phyloP scores from a whole-genome alignment of 2,888 invertebrate genomes.

The Lepetodrilus schrolli region DNA sequence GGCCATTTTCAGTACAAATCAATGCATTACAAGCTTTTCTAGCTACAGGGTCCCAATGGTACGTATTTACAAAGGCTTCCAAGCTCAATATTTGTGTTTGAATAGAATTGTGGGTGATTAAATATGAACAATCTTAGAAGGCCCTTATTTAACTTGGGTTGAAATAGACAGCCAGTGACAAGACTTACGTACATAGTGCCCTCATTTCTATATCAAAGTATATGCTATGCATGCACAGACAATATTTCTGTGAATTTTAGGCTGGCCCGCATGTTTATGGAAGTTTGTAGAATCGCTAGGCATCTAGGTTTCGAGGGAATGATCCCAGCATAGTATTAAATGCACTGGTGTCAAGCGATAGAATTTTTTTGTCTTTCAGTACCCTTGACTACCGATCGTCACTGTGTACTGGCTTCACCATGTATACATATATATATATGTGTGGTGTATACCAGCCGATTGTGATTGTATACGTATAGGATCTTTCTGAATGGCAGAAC shows the following conservation, averaged over 20 bases:
- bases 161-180: not conserved
- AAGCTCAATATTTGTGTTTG: slow-evolving; percentile 13
- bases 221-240: not conserved
- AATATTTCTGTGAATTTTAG: not conserved
- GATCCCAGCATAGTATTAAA: slow-evolving; percentile 2
- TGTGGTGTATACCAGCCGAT: too few species aligned
- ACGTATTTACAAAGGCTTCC: not conserved
- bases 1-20: not conserved
- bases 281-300: slow-evolving; percentile 14
- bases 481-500: not conserved
- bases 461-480: not conserved
- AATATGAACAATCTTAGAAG: not conserved
- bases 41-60: not conserved
- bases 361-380: slow-evolving; percentile 24
- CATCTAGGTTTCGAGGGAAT: not conserved
- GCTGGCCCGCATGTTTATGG: slow-evolving; percentile 14
- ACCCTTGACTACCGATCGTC: slow-evolving; percentile 9
- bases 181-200: slow-evolving; percentile 4
- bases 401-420: not conserved
- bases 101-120: slow-evolving; percentile 13
- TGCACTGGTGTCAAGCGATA: slow-evolving; percentile 2
- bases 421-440: too few species aligned
- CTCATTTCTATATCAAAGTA: not conserved
- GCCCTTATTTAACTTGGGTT: not conserved
- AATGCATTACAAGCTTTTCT: not conserved